Base-by-base conservation (phyloP, 2,113 vertebrate genomes). In the Myxocyprinus asiaticus region DNA sequence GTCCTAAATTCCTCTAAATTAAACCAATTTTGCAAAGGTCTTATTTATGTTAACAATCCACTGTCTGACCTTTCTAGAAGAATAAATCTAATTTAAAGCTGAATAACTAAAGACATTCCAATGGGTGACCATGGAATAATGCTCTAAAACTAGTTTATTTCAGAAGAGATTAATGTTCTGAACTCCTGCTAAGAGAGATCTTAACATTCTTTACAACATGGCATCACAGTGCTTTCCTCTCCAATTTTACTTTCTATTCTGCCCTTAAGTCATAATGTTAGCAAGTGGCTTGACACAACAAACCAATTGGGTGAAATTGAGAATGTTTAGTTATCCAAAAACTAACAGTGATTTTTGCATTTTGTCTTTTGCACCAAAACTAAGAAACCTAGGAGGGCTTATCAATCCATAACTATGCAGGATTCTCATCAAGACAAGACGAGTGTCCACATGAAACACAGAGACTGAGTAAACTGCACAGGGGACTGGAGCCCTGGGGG, bases 31-130 rank as follows among this genome's bases (percentile, higher is more conserved):
- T 47, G 42, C 68, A 64, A 50, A 55, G 15, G 48, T 61, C 51
- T 62, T 10, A 48, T n/a, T 79, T n/a, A 9, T 55, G 44, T 64
- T 22, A 17, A 62, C 10, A 8, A 14, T 71, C n/a, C 12, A 14
- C 8, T 33, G 66, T 33, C 66, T 51, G 47, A 68, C 66, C 66
- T 68, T 68, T 68, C 47, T 11, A 22, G 8, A 68, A 68, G 6
- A 11, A 68, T 68, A 68, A 33, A 68, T 51, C 47, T 10, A 6
- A 67, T 10, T 51, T 22, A 9, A 58, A 58, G 14, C n/a, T n/a
- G 15, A 15, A 6, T 5, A 15, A n/a, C 55, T 58, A 7, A 55
- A 55, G 55, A 58, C n/a, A n/a, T 15, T 5, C 14, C 55, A 15
- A 58, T n/a, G 14, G 7, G 51, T 12, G 67, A 1, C 67, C 15